These are phyloP conservation scores for Drosophila simulans DNA, from an alignment of 1,140 invertebrate genomes.

Conservation along the genomic window DNA sequence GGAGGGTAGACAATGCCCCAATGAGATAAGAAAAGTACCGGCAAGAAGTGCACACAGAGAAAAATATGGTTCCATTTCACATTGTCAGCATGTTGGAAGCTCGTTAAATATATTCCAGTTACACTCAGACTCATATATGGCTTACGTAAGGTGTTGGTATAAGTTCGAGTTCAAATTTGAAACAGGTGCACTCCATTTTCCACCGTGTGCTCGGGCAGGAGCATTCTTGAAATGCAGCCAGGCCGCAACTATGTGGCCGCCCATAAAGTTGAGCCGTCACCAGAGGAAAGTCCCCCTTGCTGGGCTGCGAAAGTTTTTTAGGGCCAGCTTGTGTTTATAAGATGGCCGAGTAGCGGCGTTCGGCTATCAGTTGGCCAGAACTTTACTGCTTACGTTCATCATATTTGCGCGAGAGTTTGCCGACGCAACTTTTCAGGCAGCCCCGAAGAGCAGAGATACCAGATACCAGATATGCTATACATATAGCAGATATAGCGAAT, in stretches of 20 bases:
- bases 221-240: constrained; percentile 76
- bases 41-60: background rate
- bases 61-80: background rate
- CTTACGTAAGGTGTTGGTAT: no score
- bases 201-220: constrained; percentile 16
- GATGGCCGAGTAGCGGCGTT: constrained; percentile 47
- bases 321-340: constrained; percentile 61
- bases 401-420: constrained; percentile 76
- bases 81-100: no score
- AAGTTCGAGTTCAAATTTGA: no score
- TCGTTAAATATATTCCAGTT: no score
- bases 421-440: constrained; percentile 26
- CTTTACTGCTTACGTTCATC: constrained; percentile 81
- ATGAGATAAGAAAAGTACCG: constrained; percentile 48
- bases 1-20: constrained; percentile 30
- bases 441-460: constrained; percentile 10
- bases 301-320: constrained; percentile 57
- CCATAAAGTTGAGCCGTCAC: constrained; percentile 77
- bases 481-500: constrained; percentile 5
- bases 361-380: constrained; percentile 80
- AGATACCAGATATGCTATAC: constrained; percentile 38
- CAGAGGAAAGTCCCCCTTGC: constrained; percentile 36
- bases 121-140: no score
- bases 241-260: constrained; percentile 55
- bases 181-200: background rate